A percentile compares a stretch with the other conserved stretches of the same genome.
Evolutionary conservation across 1,140 invertebrate species (phyloP).

Genomic region (Neotoxoptera formosana): DNA sequence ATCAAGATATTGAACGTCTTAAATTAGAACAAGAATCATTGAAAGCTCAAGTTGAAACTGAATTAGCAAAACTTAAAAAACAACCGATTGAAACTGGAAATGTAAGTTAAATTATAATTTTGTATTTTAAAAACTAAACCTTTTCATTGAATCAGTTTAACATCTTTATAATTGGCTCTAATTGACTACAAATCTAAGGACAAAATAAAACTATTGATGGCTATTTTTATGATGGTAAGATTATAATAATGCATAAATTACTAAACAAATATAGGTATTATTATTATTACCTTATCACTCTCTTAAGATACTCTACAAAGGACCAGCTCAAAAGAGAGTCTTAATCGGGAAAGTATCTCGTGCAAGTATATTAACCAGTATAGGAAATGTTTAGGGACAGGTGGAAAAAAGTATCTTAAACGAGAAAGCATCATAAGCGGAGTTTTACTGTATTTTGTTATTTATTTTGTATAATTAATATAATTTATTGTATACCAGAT

Average conservation of each 20-base stretch:
- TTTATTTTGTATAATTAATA: too few species aligned
- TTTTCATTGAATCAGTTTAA: neutral
- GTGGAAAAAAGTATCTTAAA: too few species aligned
- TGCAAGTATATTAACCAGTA: too few species aligned
- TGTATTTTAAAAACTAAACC: neutral
- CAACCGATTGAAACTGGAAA: neutral
- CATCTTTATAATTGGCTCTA: neutral
- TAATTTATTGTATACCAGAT: too few species aligned
- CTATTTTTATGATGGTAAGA: neutral
- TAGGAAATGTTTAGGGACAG: too few species aligned
- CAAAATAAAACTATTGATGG: neutral
- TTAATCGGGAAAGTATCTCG: too few species aligned
- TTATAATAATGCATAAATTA: neutral
- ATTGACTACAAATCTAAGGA: neutral
- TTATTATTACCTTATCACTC: neutral
- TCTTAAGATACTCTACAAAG: too few species aligned
- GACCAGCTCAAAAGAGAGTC: too few species aligned
- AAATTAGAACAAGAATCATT: slow-evolving; percentile 47
- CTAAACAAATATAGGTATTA: neutral
- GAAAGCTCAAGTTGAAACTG: slow-evolving; percentile 35
- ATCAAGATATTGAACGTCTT: slow-evolving; percentile 43
- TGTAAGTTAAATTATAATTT: neutral
- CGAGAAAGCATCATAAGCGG: too few species aligned
- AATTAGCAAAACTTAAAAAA: slow-evolving; percentile 35
- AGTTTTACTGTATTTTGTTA: too few species aligned